Evolutionary conservation across 2,797 vertebrate genomes (phyloP), one percentile per base, ranked within the genome.

Genomic region (Hippoglossus hippoglossus): DNA sequence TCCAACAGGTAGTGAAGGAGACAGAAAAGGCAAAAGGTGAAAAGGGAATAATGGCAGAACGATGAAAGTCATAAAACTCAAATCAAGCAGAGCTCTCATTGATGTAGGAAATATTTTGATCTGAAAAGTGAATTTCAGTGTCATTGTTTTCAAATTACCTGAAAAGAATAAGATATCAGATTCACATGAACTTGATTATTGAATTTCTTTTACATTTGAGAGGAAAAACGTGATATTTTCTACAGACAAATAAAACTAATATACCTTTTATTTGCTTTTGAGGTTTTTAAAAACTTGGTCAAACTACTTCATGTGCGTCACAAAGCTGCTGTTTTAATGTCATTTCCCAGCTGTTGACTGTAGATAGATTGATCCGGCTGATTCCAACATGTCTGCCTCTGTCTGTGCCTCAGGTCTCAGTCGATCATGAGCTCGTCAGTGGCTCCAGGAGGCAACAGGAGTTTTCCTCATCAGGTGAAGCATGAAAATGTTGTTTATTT

Each of bases 341-440:
- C 10, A 36, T 36, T 12, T 36, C 12, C 10, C 34, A 36, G 9
- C 34, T 10, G 1, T 46, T 47, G 46, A 47, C 12, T 18, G 46
- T 19, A 51, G 15, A 10, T 1, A 36, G 19, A 34, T 59, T 24
- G 6, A 49, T 49, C 24, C 0, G 6, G 10, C 41, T 46, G 41
- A 15, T 46, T 18, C 11, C 1, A 46, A 16, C 10, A 46, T 18
- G 3, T 25, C 16, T n/a, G 46, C 15, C 10, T n/a, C 24, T 47
- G 11, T 62, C 13, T 59, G 3, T 16, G 2, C 15, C 24, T 69
- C 49, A 74, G 73, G 36, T 59, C 26, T 51, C 0, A 2, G 36
- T 67, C 13, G 62, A 88, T 34, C 0, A 92, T 92, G 91, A 91
- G 56, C 57, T 86, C 76, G 4, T 39, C 70, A 6, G 7, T 50